Conservation (phyloP, 2,797 vertebrate species). For the Hemitrygon akajei region DNA sequence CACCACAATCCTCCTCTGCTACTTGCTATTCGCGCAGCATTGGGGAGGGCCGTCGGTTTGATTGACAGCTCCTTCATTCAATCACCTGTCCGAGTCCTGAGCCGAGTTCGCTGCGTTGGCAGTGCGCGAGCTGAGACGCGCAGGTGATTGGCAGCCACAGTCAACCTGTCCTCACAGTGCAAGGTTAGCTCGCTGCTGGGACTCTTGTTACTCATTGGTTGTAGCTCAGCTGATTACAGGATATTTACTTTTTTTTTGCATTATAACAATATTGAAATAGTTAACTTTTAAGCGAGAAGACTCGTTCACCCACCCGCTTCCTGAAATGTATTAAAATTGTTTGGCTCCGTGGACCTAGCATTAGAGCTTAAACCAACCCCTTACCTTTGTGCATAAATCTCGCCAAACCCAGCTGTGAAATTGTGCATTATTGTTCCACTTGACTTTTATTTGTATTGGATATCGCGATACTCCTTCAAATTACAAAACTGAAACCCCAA, state of each 20-base stretch:
- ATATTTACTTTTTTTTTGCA: not conserved
- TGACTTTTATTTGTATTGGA: not conserved
- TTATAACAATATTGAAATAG: not conserved
- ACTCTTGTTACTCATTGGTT: not conserved
- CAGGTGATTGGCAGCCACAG: not conserved
- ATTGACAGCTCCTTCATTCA: not conserved
- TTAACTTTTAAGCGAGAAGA: not conserved
- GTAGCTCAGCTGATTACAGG: not conserved
- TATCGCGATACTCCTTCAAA: not conserved
- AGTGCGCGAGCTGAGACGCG: not conserved
- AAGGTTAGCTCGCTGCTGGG: not conserved
- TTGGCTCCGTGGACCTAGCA: not conserved
- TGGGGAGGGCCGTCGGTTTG: no score
- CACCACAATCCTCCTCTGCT: not conserved
- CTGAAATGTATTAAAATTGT: not conserved
- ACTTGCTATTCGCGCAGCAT: not conserved
- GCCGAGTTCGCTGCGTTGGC: not conserved
- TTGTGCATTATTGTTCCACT: not conserved
- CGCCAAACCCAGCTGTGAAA: not conserved
- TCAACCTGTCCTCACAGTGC: not conserved
- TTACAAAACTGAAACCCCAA: not conserved
- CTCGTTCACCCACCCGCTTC: not conserved
- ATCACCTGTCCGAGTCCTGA: not conserved
- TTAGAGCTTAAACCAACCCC: not conserved
- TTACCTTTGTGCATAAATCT: not conserved